A percentile compares a stretch with the other conserved stretches of the same genome.
These are phyloP conservation scores for Eupeodes corollae DNA, from an alignment of 1,140 invertebrate species.

Conservation along the genomic window DNA sequence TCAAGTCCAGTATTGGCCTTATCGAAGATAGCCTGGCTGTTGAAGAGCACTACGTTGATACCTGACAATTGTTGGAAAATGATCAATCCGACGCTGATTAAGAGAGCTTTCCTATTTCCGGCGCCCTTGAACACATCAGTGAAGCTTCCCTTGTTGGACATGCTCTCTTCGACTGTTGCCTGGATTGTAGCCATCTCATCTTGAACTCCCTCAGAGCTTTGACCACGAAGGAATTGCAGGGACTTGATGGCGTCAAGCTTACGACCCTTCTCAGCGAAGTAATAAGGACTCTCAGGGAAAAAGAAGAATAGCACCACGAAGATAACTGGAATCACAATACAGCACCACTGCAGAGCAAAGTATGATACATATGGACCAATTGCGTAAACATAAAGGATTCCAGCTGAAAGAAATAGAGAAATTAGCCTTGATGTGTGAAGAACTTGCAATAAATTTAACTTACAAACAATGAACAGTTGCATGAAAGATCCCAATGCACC, in stretches of 20 bases:
- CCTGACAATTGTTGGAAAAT: slow-evolving; percentile 69
- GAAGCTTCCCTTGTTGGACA: slow-evolving; percentile 40
- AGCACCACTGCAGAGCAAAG: slow-evolving; percentile 46
- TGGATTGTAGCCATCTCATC: slow-evolving; percentile 44
- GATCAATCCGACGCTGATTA: slow-evolving; percentile 58
- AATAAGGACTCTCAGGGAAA: slow-evolving; percentile 70
- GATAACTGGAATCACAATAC: slow-evolving; percentile 43
- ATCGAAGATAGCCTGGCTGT: slow-evolving; percentile 59
- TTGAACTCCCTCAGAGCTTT: slow-evolving; percentile 35
- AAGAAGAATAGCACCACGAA: slow-evolving; percentile 54
- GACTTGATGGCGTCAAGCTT: slow-evolving; percentile 46
- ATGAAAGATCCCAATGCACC: slow-evolving; percentile 65
- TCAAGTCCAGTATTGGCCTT: slow-evolving; percentile 48
- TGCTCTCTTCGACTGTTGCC: slow-evolving; percentile 38
- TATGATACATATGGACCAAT: slow-evolving; percentile 60
- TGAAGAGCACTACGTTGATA: slow-evolving; percentile 75
- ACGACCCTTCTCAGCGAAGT: slow-evolving; percentile 44
- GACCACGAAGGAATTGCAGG: slow-evolving; percentile 50
- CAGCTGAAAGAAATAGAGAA: slow-evolving; percentile 43
- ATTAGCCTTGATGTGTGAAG: not conserved
- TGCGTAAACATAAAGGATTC: slow-evolving; percentile 59
- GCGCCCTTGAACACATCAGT: slow-evolving; percentile 46
- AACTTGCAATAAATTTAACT: not conserved
- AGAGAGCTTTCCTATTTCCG: slow-evolving; percentile 50
- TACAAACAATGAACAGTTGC: slow-evolving; percentile 46